Conservation (phyloP, 2,113 vertebrate genomes). For the Xiphophorus couchianus region DNA sequence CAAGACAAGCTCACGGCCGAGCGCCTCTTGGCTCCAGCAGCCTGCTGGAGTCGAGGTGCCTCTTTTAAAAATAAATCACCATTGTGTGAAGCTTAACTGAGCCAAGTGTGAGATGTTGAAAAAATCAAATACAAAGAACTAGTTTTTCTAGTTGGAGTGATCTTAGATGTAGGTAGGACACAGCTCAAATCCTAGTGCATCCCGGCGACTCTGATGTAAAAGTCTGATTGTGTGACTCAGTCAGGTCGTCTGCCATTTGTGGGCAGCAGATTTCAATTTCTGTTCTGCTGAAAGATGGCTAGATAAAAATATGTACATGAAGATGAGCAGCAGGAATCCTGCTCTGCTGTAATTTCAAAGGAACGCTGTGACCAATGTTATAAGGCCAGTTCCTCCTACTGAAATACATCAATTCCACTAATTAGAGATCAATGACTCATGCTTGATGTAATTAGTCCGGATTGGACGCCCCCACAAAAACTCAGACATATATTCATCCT, state of each 20-base stretch:
- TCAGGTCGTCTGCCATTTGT: slow-evolving; percentile 34
- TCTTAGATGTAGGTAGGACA: slow-evolving; percentile 32
- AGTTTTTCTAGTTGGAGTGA: slow-evolving; percentile 21
- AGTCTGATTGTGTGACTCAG: slow-evolving; percentile 5
- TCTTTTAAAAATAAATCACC: slow-evolving; percentile 69
- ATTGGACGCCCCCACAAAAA: slow-evolving; percentile 35
- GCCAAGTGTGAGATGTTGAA: background rate
- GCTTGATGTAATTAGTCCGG: slow-evolving; percentile 53
- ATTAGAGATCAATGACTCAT: slow-evolving; percentile 65
- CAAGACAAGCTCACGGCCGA: slow-evolving; percentile 47
- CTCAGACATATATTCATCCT: slow-evolving; percentile 8
- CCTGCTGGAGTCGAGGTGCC: slow-evolving; percentile 65
- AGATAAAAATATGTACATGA: slow-evolving; percentile 41
- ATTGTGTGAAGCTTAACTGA: slow-evolving; percentile 31
- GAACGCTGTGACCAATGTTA: slow-evolving; percentile 41
- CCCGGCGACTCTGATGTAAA: slow-evolving; percentile 24
- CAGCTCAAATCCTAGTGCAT: slow-evolving; percentile 36
- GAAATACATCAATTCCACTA: slow-evolving; percentile 63
- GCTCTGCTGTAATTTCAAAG: slow-evolving; percentile 33
- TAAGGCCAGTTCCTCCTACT: slow-evolving; percentile 30
- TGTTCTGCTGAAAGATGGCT: slow-evolving; percentile 20
- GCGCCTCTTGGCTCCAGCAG: slow-evolving; percentile 54
- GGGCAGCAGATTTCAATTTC: slow-evolving; percentile 38
- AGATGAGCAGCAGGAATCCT: slow-evolving; percentile 6
- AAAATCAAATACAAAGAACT: slow-evolving; percentile 5